A percentile compares a stretch with the other conserved stretches of the same genome.
These are phyloP conservation scores for Neoaliturus tenellus DNA, from an alignment of 2,888 invertebrate genomes.

Conservation along the genomic window DNA sequence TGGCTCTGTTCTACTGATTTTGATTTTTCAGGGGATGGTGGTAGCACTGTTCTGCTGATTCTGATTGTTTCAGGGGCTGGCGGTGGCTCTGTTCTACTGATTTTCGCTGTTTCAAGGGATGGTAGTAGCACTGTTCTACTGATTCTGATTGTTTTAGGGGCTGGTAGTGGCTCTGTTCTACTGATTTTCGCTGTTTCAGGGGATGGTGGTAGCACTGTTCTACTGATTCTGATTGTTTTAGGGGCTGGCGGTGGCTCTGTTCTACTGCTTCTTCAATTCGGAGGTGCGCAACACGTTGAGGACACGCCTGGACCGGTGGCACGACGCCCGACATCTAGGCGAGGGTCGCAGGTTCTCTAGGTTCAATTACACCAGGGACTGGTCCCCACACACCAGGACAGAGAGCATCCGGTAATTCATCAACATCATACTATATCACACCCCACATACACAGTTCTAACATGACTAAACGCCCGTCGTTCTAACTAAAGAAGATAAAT, in stretches of 20 bases:
- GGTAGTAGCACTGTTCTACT: too few relatives aligned
- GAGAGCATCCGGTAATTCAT: slow-evolving; percentile 71
- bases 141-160: too few relatives aligned
- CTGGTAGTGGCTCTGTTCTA: slow-evolving; percentile 77
- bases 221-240: slow-evolving; percentile 81
- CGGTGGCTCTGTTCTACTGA: slow-evolving; percentile 94
- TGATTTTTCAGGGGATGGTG: too few relatives aligned
- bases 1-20: too few relatives aligned
- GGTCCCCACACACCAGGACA: slow-evolving; percentile 76
- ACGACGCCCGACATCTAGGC: slow-evolving; percentile 80
- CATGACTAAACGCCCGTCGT: too few relatives aligned
- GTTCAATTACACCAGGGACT: slow-evolving; percentile 84
- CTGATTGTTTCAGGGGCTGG: too few relatives aligned
- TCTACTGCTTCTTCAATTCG: slow-evolving; percentile 95
- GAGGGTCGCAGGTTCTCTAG: slow-evolving; percentile 71
- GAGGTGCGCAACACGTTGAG: slow-evolving; percentile 91
- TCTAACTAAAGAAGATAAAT: too few relatives aligned
- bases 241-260: slow-evolving; percentile 93
- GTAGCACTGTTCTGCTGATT: too few relatives aligned
- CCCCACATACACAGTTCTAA: too few relatives aligned
- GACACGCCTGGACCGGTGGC: slow-evolving; percentile 89
- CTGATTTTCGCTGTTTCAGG: slow-evolving; percentile 77
- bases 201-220: slow-evolving; percentile 91
- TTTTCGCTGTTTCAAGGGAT: too few relatives aligned
- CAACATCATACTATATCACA: too few relatives aligned